Base-by-base conservation (phyloP, 2,888 invertebrate species). In the Torymus auratus region DNA sequence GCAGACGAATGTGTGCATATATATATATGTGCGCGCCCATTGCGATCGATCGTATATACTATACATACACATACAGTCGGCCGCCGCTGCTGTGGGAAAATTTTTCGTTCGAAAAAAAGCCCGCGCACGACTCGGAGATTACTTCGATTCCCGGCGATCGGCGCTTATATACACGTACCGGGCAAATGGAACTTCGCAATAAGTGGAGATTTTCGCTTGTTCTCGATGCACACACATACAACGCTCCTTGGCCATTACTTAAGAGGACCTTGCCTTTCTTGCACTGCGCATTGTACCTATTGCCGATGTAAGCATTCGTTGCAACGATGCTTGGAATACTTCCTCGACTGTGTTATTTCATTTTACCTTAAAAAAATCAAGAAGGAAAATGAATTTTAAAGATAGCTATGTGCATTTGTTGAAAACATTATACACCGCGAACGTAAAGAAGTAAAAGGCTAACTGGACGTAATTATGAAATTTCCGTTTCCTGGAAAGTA, bases 401-500 rank as follows among this genome's bases (percentile, higher is more conserved):
- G 41, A 41, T 41, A 41, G 41, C 41, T 41, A n/a, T n/a, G n/a
- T n/a, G 41, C 41, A 41, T 41, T 41, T 7, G 41, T 7, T 41
- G 41, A 10, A 41, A 41, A 41, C 41, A 41, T 41, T 41, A 41
- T 41, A 41, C 7, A 7, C 41, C 7, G 41, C 41, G 5, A 41
- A 41, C 41, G 7, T 41, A 41, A 60, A 68, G 3, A 20, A 68
- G 17, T 68, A n/a, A 75, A 61, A 50, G 60, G 17, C 52, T 65
- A 58, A 74, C 50, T 56, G 56, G 17, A 7, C 65, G 28, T 12
- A 50, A 60, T 67, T 75, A 67, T 52, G 62, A 75, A 67, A 75
- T 75, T 58, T n/a, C 52, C 67, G 23, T 75, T 75, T 75, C 74
- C 74, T 23, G 74, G 85, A 85, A 86, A 86, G 85, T 86, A 86